Evolutionary conservation across 2,888 invertebrate species (phyloP).

Genomic region (Polia nebulosa): DNA sequence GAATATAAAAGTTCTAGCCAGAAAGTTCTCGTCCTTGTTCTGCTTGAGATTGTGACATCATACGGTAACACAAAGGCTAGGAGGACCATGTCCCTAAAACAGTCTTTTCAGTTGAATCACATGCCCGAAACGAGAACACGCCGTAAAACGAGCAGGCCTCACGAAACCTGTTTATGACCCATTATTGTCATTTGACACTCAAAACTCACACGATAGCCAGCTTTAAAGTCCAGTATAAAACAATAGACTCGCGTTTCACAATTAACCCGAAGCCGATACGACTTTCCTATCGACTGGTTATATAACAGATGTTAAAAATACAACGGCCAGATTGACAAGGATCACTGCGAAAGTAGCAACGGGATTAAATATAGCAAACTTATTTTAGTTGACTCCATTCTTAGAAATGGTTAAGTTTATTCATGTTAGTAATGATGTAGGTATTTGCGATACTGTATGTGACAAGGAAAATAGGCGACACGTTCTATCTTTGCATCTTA

Average conservation of each 20-base stretch:
- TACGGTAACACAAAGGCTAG: conserved; percentile 13
- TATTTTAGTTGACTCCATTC: conserved; percentile 51
- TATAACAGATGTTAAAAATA: conserved; percentile 67
- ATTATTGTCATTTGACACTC: conserved; percentile 73
- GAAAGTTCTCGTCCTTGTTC: background rate
- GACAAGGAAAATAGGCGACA: conserved; percentile 44
- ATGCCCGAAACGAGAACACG: conserved; percentile 40
- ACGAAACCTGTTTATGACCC: conserved; percentile 73
- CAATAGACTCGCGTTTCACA: conserved; percentile 67
- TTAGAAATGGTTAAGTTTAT: conserved; percentile 47
- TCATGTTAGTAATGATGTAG: conserved; percentile 22
- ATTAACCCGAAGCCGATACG: conserved; percentile 63
- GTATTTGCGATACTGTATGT: conserved; percentile 13
- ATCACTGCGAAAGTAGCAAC: conserved; percentile 56
- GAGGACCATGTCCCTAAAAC: conserved; percentile 21
- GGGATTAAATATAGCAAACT: conserved; percentile 49
- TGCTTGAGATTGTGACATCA: conserved; percentile 7
- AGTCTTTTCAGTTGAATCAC: conserved; percentile 50
- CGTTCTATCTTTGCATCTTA: conserved; percentile 42
- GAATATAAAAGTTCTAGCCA: background rate
- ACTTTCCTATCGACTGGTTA: conserved; percentile 70
- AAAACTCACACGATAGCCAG: conserved; percentile 59
- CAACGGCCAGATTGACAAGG: conserved; percentile 51
- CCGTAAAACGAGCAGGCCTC: conserved; percentile 60
- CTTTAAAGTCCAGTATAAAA: conserved; percentile 65